Evolutionary conservation across 2,797 vertebrate species (phyloP).

Genomic region (Acanthopagrus latus): DNA sequence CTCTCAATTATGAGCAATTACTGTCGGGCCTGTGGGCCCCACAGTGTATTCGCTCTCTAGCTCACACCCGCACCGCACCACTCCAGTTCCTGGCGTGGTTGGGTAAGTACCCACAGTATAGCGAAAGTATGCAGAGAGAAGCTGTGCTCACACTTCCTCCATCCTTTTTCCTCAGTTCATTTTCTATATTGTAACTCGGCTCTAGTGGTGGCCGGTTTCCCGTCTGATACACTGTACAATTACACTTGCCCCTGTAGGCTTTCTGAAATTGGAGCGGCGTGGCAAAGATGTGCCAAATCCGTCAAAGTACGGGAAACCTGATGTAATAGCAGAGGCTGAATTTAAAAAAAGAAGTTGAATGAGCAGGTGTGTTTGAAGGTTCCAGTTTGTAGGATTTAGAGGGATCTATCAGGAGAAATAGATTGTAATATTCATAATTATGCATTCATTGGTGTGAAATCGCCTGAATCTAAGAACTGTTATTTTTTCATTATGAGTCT

Average conservation of each 20-base stretch:
- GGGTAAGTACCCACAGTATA: constrained; percentile 66
- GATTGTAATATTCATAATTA: too few species aligned
- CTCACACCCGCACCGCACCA: constrained; percentile 68
- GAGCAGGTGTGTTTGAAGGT: constrained; percentile 12
- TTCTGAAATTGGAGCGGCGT: constrained; percentile 37
- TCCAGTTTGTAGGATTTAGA: too few species aligned
- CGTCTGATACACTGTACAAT: constrained; percentile 14
- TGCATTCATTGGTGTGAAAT: too few species aligned
- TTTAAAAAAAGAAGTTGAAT: constrained; percentile 5
- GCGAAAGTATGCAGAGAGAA: constrained; percentile 61
- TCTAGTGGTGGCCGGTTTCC: constrained; percentile 21
- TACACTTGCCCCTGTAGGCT: constrained; percentile 33
- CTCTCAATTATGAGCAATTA: constrained; percentile 88
- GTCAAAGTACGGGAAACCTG: constrained; percentile 21
- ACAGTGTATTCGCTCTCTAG: constrained; percentile 73
- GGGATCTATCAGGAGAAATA: too few species aligned
- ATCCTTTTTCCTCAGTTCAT: constrained; percentile 41
- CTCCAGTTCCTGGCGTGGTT: constrained; percentile 39
- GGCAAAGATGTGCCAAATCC: constrained; percentile 43
- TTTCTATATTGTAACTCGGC: constrained; percentile 31
- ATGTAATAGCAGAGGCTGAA: constrained; percentile 13
- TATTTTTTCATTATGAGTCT: too few species aligned
- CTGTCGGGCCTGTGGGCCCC: constrained; percentile 81
- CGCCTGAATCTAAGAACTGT: too few species aligned
- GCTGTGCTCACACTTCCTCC: constrained; percentile 67